Base-by-base conservation (phyloP, 92 coral and sea anemone genomes). In the Epizoanthus stellaris region DNA sequence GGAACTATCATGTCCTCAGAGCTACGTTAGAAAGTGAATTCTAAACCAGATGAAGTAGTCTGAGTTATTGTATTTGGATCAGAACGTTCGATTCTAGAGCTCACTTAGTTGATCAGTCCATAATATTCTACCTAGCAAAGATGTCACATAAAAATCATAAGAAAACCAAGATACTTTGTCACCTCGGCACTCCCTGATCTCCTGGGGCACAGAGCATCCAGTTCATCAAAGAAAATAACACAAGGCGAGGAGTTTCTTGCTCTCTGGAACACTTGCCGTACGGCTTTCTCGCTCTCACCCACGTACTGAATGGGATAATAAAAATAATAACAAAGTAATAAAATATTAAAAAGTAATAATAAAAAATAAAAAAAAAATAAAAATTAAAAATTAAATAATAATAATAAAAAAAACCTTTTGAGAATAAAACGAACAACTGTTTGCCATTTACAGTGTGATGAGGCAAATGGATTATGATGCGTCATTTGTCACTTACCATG, bases 241-340 rank as follows among this genome's bases (percentile, higher is more conserved):
- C 99, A 97, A 6, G 99, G 99, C 2, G 95, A 88, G 8, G 99
- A 97, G 70, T 97, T 97, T 75, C 94, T 89, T 42, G 98, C 99
- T 81, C 99, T 88, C 82, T 97, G 99, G 76, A 97, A 97, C 43
- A 97, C 99, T 63, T 97, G 99, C 14, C 99, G 86, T 1, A 96
- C 97, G 5, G 99, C 99, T 74, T 96, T 87, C 85, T 96, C 99
- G 67, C 99, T 96, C 82, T 96, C 99, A 1, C 99, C 99, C 4
- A 96, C 99, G 85, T 95, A 95, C 98, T 95, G 67, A 20, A 73
- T 68, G 68, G 21, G 20, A 45, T 30, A 70, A 80, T 3, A 60
- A 47, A 62, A 23, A 14, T 25, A 25, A 54, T 11, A 74, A 23
- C 56, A 39, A 59, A 7, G n/a, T 74, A 16, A 21, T 10, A 15